phyloP scores from a whole-genome alignment of 2,113 vertebrate species.

The Phalacrocorax carbo region DNA sequence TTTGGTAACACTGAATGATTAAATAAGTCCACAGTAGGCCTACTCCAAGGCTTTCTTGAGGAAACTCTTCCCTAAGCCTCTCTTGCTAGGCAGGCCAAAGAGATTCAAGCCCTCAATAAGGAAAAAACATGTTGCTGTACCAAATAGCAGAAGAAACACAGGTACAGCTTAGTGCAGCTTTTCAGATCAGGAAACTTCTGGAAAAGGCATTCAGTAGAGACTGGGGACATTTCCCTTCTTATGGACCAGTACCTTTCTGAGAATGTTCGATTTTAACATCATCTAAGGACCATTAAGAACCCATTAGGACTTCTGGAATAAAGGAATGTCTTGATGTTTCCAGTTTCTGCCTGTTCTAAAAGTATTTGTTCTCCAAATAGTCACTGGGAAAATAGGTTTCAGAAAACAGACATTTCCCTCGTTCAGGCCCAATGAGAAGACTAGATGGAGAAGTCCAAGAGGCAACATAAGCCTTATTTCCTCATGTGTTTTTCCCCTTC shows the following conservation, averaged over 20 bases:
- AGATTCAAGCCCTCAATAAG: neutral
- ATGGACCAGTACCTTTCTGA: neutral
- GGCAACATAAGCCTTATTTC: neutral
- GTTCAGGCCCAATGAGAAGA: neutral
- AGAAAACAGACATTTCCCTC: neutral
- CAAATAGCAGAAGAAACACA: neutral
- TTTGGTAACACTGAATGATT: conserved; percentile 28
- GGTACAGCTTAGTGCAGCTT: neutral
- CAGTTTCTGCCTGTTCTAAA: neutral
- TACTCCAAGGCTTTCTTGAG: neutral
- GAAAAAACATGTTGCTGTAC: neutral
- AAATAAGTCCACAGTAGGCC: neutral
- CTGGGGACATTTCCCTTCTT: neutral
- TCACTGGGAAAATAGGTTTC: neutral
- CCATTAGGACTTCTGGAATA: neutral
- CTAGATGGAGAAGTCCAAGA: neutral
- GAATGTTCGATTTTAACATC: neutral
- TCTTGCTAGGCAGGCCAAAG: neutral
- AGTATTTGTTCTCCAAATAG: neutral
- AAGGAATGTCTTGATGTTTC: neutral
- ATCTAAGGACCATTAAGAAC: neutral
- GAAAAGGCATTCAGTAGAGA: neutral
- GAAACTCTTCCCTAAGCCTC: neutral
- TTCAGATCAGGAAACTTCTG: neutral
- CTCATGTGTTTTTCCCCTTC: neutral